A percentile compares a stretch with the other conserved stretches of the same genome.
Conservation (phyloP, 2,888 invertebrate species). For the Salpingus planirostris region DNA sequence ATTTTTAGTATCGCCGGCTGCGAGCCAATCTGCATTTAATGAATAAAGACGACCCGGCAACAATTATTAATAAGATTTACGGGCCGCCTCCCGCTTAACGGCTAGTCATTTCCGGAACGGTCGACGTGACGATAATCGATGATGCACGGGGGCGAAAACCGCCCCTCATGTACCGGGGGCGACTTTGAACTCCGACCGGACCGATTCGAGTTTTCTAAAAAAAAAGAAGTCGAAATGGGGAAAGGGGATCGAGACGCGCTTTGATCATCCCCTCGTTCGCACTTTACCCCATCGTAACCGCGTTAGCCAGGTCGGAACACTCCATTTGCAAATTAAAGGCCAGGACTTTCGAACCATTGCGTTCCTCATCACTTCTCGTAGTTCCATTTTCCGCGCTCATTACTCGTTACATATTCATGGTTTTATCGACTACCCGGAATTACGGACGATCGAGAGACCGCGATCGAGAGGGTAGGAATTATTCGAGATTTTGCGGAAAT, state of each 20-base stretch:
- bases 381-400: conserved; percentile 28
- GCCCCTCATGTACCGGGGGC: no score
- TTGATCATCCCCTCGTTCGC: conserved; percentile 13
- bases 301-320: conserved; percentile 13
- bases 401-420: conserved; percentile 32
- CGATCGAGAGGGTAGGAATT: no score
- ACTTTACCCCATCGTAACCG: conserved; percentile 10
- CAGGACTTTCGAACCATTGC: conserved; percentile 37
- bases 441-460: no score
- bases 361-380: conserved; percentile 30
- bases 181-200: no score
- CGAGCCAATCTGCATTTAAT: conserved; percentile 23
- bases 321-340: conserved; percentile 41
- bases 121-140: no score
- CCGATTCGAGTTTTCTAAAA: no score
- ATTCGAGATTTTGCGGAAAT: no score
- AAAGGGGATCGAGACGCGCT: conserved; percentile 11
- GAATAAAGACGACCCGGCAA: conserved; percentile 21
- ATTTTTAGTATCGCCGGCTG: conserved; percentile 18
- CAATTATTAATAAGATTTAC: conserved; percentile 28
- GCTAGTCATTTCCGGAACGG: conserved; percentile 27
- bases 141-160: no score
- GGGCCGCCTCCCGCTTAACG: conserved; percentile 22
- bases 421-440: no score
- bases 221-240: conserved; percentile 12